phyloP scores from a whole-genome alignment of 2,113 vertebrate species.

The Anhinga anhinga region DNA sequence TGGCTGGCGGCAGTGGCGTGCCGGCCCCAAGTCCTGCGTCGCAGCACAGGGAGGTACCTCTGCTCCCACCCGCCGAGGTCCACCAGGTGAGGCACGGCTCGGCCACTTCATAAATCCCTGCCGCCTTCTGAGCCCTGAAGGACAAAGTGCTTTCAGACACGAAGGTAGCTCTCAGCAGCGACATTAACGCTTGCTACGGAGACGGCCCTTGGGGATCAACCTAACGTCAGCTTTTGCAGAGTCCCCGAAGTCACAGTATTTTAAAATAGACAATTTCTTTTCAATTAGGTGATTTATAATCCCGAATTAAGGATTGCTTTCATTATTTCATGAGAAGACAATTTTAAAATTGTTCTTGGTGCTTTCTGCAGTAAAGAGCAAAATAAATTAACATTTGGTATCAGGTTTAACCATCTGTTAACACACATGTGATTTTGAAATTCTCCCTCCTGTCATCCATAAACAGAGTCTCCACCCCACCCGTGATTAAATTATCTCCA shows the following conservation, averaged over 20 bases:
- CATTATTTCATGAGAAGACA: background rate
- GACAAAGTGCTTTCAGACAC: background rate
- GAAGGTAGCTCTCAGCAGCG: accelerated
- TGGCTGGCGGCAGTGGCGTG: accelerated
- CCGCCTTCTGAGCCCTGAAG: background rate
- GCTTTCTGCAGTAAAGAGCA: background rate
- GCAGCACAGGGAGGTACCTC: accelerated
- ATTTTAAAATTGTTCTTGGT: background rate
- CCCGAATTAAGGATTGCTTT: background rate
- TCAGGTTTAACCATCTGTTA: slow-evolving; percentile 49
- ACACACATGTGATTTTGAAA: background rate
- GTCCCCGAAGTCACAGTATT: background rate
- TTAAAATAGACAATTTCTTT: background rate
- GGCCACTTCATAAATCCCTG: accelerated
- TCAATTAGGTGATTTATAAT: background rate
- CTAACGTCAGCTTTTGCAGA: accelerated
- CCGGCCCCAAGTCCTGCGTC: background rate
- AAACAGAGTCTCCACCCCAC: background rate
- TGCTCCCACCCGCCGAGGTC: background rate
- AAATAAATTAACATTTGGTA: slow-evolving; percentile 4
- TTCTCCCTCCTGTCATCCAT: background rate
- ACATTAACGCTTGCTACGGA: accelerated
- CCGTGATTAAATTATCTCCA: background rate
- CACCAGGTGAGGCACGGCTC: background rate
- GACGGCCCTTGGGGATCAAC: background rate